Conservation (phyloP, 2,797 vertebrate species). For the Paedocypris micromegethes region DNA sequence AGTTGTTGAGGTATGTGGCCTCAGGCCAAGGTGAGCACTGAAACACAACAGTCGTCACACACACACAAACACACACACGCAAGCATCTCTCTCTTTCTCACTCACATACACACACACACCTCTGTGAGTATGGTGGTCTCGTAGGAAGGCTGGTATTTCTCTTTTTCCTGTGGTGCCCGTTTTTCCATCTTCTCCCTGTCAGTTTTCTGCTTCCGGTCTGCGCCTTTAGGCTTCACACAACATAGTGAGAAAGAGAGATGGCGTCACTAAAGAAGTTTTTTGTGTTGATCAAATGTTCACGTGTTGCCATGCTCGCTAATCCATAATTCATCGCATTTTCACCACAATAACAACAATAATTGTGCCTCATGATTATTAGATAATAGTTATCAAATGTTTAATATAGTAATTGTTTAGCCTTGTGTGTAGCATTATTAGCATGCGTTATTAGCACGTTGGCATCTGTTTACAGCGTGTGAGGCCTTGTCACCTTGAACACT, state of each 20-base stretch:
- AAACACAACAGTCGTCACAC: slow-evolving; percentile 13
- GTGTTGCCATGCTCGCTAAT: too few species aligned
- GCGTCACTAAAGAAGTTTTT: too few species aligned
- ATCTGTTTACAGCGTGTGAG: too few species aligned
- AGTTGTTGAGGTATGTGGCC: slow-evolving; percentile 82
- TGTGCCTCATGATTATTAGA: too few species aligned
- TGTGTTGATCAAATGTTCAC: too few species aligned
- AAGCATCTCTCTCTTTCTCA: background rate
- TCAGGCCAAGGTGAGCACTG: slow-evolving; percentile 96
- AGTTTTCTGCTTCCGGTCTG: slow-evolving; percentile 80
- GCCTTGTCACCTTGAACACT: slow-evolving; percentile 86
- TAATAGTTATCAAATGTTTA: too few species aligned
- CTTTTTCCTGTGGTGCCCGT: slow-evolving; percentile 74
- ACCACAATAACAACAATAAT: too few species aligned
- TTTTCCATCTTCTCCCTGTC: slow-evolving; percentile 83
- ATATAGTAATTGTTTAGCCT: too few species aligned
- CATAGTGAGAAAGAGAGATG: background rate
- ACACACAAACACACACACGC: background rate
- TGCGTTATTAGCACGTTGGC: too few species aligned
- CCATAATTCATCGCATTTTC: too few species aligned
- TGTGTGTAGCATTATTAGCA: too few species aligned
- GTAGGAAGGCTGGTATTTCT: slow-evolving; percentile 76
- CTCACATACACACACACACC: slow-evolving; percentile 49
- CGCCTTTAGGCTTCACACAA: slow-evolving; percentile 75
- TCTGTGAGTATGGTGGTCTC: slow-evolving; percentile 75